Percentiles rank a stretch among this genome's conserved stretches.
Conservation (phyloP, 2,113 vertebrate species). For the Setophaga coronata region DNA sequence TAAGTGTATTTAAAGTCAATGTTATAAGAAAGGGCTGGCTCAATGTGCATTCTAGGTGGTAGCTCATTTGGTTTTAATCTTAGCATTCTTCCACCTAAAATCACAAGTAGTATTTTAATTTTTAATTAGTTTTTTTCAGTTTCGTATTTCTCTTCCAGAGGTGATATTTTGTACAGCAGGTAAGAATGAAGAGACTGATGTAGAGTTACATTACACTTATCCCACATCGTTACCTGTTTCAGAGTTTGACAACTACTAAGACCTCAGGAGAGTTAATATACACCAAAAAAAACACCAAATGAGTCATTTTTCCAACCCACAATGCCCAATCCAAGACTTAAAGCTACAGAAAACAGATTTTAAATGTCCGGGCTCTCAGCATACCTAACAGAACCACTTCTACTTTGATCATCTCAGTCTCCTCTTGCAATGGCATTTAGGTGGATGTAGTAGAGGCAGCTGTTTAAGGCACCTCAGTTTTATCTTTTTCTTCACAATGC, state of each 20-base stretch:
- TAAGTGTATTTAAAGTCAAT: neutral
- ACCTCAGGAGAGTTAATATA: neutral
- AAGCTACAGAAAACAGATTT: neutral
- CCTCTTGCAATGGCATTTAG: neutral
- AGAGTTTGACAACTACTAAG: neutral
- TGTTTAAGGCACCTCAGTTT: neutral
- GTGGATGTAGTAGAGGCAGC: neutral
- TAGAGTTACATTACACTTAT: neutral
- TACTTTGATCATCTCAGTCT: neutral
- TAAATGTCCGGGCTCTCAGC: neutral
- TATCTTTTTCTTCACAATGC: neutral
- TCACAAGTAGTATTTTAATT: neutral
- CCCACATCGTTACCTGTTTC: neutral
- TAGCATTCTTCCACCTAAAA: neutral
- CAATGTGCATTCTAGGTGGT: neutral
- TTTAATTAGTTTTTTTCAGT: neutral
- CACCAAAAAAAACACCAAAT: neutral
- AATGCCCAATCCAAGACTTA: neutral
- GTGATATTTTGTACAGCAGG: neutral
- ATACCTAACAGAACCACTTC: neutral
- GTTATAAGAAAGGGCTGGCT: neutral
- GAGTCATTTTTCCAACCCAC: neutral
- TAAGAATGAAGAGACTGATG: neutral
- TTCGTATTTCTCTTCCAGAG: neutral
- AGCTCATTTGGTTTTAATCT: neutral